Conservation (phyloP, 1,140 invertebrate species). For the Chelonus insularis region DNA sequence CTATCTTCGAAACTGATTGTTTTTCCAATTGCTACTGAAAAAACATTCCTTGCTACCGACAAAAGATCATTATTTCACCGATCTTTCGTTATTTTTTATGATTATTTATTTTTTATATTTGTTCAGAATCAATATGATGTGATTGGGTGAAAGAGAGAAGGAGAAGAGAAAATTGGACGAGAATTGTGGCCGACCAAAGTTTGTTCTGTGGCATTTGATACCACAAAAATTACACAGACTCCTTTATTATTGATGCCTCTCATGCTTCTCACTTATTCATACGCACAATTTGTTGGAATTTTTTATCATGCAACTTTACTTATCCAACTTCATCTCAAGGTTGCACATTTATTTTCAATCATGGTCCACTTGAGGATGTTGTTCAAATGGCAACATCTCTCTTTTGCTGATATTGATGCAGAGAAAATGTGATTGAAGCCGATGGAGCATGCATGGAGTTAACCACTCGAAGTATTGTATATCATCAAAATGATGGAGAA, state of each 20-base stretch:
- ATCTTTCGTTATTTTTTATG: slow-evolving; percentile 12
- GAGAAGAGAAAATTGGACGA: slow-evolving; percentile 29
- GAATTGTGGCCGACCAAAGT: slow-evolving; percentile 44
- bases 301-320: no score
- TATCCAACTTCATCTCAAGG: no score
- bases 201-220: slow-evolving; percentile 40
- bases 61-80: not conserved
- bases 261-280: no score
- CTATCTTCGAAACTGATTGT: not conserved
- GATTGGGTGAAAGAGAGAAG: no score
- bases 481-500: slow-evolving; percentile 25
- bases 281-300: no score
- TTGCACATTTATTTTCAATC: no score
- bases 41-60: slow-evolving; percentile 22
- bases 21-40: slow-evolving; percentile 42
- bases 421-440: slow-evolving; percentile 26
- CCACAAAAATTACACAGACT: slow-evolving; percentile 28
- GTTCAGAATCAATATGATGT: slow-evolving; percentile 42
- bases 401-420: not conserved
- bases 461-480: slow-evolving; percentile 31
- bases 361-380: not conserved
- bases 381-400: not conserved
- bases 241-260: no score
- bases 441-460: slow-evolving; percentile 30
- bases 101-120: slow-evolving; percentile 44